Conservation (phyloP, 2,113 vertebrate genomes). For the Mesembrinibis cayennensis region DNA sequence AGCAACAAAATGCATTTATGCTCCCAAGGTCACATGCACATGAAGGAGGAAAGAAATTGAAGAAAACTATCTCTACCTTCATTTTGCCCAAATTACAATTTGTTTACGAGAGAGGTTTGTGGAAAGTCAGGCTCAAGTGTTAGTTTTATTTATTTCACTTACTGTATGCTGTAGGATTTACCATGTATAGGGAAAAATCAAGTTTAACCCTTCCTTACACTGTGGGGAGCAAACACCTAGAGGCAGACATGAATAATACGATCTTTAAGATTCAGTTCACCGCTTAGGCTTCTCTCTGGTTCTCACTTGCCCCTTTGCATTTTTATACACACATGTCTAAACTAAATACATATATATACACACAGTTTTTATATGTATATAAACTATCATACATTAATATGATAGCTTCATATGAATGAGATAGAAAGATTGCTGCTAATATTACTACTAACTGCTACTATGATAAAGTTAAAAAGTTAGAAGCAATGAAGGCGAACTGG, state of each 20-base stretch:
- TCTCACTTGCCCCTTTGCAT: background rate
- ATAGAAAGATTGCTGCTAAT: background rate
- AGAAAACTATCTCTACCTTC: background rate
- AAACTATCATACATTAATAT: background rate
- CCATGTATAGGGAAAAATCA: background rate
- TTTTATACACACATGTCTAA: background rate
- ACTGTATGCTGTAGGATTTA: background rate
- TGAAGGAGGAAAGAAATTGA: background rate
- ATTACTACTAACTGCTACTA: background rate
- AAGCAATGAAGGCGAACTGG: background rate
- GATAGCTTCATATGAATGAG: background rate
- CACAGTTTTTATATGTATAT: background rate
- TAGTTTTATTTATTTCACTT: background rate
- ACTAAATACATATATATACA: background rate
- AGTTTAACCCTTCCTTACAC: background rate
- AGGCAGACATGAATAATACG: background rate
- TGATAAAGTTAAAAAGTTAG: background rate
- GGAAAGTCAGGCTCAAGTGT: background rate
- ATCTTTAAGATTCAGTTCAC: background rate
- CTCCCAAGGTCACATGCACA: background rate
- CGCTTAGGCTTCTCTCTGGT: background rate
- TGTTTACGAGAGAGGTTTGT: background rate
- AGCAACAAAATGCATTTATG: background rate
- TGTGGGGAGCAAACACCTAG: background rate
- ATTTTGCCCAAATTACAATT: background rate